Evolutionary conservation across 2,113 vertebrate genomes (phyloP).

Genomic region (Myrmecobius fasciatus): DNA sequence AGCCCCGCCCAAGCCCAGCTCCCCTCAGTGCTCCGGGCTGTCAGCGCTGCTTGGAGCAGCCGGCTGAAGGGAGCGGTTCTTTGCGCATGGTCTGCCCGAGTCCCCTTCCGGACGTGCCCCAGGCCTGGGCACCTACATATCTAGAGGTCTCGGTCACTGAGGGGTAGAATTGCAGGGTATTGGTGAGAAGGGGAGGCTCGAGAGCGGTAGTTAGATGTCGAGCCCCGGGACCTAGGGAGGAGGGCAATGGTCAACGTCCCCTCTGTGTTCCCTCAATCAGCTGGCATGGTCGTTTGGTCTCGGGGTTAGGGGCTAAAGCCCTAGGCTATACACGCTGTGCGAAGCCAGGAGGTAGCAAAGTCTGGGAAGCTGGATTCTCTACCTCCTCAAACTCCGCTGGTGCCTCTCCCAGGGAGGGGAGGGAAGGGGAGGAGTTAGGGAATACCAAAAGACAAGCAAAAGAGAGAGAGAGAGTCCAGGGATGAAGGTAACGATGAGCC

Average conservation of each 20-base stretch:
- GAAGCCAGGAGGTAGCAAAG: slow-evolving; percentile 41
- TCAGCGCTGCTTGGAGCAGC: not conserved
- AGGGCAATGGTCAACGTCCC: slow-evolving; percentile 79
- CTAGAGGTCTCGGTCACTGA: slow-evolving; percentile 73
- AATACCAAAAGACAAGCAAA: not conserved
- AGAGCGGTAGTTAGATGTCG: not conserved
- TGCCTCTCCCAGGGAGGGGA: not conserved
- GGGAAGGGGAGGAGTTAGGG: not conserved
- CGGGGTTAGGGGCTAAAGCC: slow-evolving; percentile 68
- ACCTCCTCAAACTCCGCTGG: slow-evolving; percentile 10
- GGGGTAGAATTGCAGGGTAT: slow-evolving; percentile 73
- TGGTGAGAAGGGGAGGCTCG: slow-evolving; percentile 44
- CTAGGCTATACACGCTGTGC: slow-evolving; percentile 27
- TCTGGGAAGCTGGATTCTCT: slow-evolving; percentile 44
- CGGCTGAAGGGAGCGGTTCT: not conserved
- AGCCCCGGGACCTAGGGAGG: slow-evolving; percentile 59
- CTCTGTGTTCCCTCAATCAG: slow-evolving; percentile 80
- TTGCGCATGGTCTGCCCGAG: slow-evolving; percentile 80
- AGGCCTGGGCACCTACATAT: slow-evolving; percentile 78
- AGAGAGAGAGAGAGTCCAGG: slow-evolving; percentile 20
- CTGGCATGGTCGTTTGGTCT: slow-evolving; percentile 72
- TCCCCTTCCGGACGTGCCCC: slow-evolving; percentile 75
- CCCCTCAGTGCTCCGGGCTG: not conserved
- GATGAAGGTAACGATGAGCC: slow-evolving; percentile 17
- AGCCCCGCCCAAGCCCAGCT: not conserved